Evolutionary conservation across 1,140 invertebrate species (phyloP).

Genomic region (Caenorhabditis latens): DNA sequence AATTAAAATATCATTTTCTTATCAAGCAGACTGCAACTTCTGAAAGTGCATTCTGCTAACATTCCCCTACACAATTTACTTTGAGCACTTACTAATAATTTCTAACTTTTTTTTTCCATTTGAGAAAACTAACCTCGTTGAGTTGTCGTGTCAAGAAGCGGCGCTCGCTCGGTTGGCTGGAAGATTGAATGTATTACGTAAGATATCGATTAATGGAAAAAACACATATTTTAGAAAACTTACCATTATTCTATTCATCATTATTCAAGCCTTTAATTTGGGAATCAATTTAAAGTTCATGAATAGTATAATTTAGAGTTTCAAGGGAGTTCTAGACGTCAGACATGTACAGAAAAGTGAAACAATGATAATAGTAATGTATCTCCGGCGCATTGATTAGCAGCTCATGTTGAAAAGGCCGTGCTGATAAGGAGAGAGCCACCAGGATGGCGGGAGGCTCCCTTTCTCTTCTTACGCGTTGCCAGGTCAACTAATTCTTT

Average conservation of each 20-base stretch:
- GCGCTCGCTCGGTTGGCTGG: background rate
- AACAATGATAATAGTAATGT: constrained; percentile 43
- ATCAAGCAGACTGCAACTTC: no score
- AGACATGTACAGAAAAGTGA: constrained; percentile 28
- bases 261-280: background rate
- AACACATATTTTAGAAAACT: background rate
- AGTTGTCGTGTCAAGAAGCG: constrained; percentile 16
- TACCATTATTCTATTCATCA: background rate
- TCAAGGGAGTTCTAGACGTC: background rate
- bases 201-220: no score
- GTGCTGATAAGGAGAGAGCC: constrained; percentile 15
- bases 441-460: background rate
- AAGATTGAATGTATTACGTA: background rate
- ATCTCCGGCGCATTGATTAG: constrained; percentile 47
- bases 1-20: no score
- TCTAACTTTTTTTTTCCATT: no score
- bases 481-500: constrained; percentile 13
- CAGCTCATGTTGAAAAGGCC: constrained; percentile 42
- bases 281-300: background rate
- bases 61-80: no score
- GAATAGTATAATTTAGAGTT: background rate
- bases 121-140: constrained; percentile 3
- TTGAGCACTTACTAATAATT: no score
- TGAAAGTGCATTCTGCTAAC: no score
- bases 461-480: background rate